Conservation (phyloP, 2,888 invertebrate genomes). For the Diploptera punctata region DNA sequence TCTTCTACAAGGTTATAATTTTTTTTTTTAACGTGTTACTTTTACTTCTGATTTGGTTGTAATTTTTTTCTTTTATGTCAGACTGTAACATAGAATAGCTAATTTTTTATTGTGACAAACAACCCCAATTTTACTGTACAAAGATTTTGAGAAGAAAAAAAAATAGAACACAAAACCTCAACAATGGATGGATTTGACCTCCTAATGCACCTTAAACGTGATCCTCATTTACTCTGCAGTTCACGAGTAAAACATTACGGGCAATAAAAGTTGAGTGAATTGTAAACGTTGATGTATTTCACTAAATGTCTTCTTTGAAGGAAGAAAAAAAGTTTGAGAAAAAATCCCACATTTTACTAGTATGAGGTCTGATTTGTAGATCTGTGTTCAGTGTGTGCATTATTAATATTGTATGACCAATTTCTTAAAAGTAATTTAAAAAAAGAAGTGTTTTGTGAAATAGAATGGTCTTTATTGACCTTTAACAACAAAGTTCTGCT, state of each 20-base stretch:
- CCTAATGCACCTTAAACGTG: constrained; percentile 34
- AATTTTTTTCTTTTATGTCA: constrained; percentile 36
- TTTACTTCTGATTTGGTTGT: constrained; percentile 37
- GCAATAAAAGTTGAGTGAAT: constrained; percentile 34
- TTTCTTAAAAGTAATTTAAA: constrained; percentile 32
- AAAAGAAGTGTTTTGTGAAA: constrained; percentile 30
- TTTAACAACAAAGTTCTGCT: constrained; percentile 35
- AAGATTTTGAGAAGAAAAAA: constrained; percentile 38
- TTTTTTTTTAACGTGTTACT: constrained; percentile 37
- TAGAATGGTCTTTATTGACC: constrained; percentile 25
- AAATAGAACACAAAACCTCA: constrained; percentile 38
- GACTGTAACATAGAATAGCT: constrained; percentile 43
- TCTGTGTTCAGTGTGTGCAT: constrained; percentile 38
- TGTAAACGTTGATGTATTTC: constrained; percentile 21
- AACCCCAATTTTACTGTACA: constrained; percentile 44
- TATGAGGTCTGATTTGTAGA: constrained; percentile 35
- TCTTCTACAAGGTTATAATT: constrained; percentile 25
- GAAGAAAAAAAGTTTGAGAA: constrained; percentile 11
- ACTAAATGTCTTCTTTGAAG: constrained; percentile 28
- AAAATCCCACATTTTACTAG: constrained; percentile 28
- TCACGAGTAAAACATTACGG: constrained; percentile 27
- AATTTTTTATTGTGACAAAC: constrained; percentile 41
- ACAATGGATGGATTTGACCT: constrained; percentile 38
- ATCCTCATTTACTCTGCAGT: constrained; percentile 31
- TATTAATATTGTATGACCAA: constrained; percentile 32